Evolutionary conservation across 2,113 vertebrate species (phyloP).

Genomic region (Pelusios castaneus): DNA sequence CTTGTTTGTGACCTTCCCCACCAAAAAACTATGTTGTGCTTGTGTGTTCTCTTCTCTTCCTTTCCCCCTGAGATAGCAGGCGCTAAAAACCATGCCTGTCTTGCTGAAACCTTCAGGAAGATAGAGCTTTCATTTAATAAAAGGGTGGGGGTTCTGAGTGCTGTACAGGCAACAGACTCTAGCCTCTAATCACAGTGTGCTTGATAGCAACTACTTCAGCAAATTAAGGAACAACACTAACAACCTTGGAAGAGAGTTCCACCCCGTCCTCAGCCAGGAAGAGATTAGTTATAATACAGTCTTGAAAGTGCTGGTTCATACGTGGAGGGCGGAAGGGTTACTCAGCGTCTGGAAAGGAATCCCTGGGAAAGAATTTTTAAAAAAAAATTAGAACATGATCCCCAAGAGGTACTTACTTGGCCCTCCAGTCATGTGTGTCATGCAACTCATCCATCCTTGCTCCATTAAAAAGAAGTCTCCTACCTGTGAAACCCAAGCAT

Average conservation of each 20-base stretch:
- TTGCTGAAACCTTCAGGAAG: constrained; percentile 22
- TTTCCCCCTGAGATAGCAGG: neutral
- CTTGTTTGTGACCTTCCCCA: too few species aligned
- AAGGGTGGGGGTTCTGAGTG: constrained; percentile 17
- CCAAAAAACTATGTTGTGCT: too few species aligned
- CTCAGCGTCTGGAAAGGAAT: neutral
- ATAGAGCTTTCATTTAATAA: neutral
- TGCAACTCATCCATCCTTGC: constrained; percentile 50
- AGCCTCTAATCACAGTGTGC: neutral
- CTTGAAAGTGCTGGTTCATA: neutral
- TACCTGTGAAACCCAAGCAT: constrained; percentile 43
- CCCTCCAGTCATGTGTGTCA: constrained; percentile 54
- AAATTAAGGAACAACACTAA: neutral
- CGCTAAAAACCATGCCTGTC: neutral
- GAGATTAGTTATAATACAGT: neutral
- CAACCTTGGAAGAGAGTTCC: neutral
- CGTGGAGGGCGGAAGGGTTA: neutral
- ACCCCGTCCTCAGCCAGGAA: neutral
- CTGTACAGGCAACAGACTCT: neutral
- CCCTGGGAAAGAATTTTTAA: neutral
- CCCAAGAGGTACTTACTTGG: constrained; percentile 46
- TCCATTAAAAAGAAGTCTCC: constrained; percentile 28
- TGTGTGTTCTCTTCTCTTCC: neutral
- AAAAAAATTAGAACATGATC: constrained; percentile 5
- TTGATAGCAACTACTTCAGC: neutral